Base-by-base conservation (phyloP, 1,140 invertebrate genomes). In the Anastatus disparis region DNA sequence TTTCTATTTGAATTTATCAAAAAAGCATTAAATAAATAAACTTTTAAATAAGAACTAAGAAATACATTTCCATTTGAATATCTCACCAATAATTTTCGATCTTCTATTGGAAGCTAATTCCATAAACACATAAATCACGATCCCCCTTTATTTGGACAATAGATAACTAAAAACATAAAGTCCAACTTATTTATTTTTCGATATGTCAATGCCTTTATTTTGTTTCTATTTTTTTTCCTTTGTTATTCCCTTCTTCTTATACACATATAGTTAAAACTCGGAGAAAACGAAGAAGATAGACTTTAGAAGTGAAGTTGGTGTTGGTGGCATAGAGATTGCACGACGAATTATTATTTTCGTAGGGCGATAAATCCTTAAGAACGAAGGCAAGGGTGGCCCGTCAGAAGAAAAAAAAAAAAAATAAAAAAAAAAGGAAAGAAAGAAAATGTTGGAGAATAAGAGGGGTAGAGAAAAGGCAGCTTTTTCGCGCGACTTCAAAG, bases 321-420 rank as follows among this genome's bases (percentile, higher is more conserved):
- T 6, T 6, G 31, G 31, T 35, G 15, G 42, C n/a, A 44, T 44
- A 44, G 42, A 44, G 55, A 58, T 22, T 20, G 35, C 9, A 2
- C 40, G 42, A 27, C 40, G 26, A 61, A 61, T 61, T 61, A 61
- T 61, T 61, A 46, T 61, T 61, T 46, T 61, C 58, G 58, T n/a
- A 15, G 26, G 13, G 13, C 40, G 26, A 61, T 61, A 46, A 61
- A 61, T 61, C 42, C 12, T n/a, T n/a, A n/a, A n/a, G n/a, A n/a
- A n/a, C n/a, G 42, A 0, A 15, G 7, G n/a, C 42, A 13, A 7
- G 3, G 17, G 17, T 15, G 22, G 48, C 22, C 17, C n/a, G n/a
- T n/a, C n/a, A n/a, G 48, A 24, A 24, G 31, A 35, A 35, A 35
- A 35, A 35, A 10, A 35, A 10, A 35, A 35, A 10, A 10, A 35